phyloP scores from a whole-genome alignment of 1,140 invertebrate species.

The Cydia pomonella region DNA sequence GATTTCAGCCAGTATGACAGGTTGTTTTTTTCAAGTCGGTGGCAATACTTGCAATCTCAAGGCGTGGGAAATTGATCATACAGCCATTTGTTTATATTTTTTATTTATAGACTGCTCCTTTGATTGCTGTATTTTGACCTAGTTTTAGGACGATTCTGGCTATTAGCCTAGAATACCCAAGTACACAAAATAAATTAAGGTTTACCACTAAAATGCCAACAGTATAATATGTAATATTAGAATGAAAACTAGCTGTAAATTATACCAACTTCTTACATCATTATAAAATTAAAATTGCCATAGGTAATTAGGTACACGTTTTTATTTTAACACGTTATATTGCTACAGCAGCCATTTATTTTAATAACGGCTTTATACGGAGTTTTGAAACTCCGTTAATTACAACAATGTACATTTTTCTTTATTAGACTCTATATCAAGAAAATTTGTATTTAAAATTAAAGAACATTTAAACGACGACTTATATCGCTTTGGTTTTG shows the following conservation, averaged over 20 bases:
- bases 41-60: constrained; percentile 21
- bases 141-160: neutral
- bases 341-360: neutral
- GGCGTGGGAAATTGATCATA: constrained; percentile 22
- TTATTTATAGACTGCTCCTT: neutral
- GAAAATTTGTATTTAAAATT: neutral
- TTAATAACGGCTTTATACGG: neutral
- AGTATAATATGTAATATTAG: too few relatives aligned
- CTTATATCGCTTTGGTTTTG: too few relatives aligned
- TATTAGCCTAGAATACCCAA: too few relatives aligned
- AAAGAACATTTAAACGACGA: neutral
- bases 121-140: neutral
- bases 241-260: too few relatives aligned
- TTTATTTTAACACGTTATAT: constrained; percentile 2
- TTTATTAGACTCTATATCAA: neutral
- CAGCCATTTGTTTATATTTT: constrained; percentile 24
- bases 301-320: neutral
- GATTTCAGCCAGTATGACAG: constrained; percentile 27
- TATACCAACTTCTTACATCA: neutral
- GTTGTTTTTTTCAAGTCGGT: constrained; percentile 8
- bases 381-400: neutral
- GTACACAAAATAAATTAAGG: too few relatives aligned
- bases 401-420: neutral
- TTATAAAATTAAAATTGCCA: neutral
- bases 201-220: too few relatives aligned